Percentiles rank a stretch among this genome's conserved stretches.
These are phyloP conservation scores for Novumbra hubbsi DNA, from an alignment of 2,797 vertebrate genomes.

Conservation along the genomic window DNA sequence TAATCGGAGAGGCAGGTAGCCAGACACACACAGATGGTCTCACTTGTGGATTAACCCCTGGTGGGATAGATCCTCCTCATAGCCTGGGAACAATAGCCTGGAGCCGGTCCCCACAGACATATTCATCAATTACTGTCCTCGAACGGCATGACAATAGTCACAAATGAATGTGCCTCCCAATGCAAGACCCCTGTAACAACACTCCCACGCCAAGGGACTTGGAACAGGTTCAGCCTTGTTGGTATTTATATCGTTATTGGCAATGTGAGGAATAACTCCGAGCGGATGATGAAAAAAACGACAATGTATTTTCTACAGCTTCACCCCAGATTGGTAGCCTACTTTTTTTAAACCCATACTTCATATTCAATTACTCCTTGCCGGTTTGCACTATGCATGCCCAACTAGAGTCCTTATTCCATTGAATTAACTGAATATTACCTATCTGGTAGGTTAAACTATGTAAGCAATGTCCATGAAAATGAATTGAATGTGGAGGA, in stretches of 20 bases:
- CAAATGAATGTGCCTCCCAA: conserved; percentile 14
- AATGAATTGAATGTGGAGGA: conserved; percentile 27
- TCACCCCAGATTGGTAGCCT: neutral
- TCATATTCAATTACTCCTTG: too few species aligned
- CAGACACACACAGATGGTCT: conserved; percentile 18
- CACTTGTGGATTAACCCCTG: conserved; percentile 14
- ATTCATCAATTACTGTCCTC: neutral
- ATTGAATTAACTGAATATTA: conserved; percentile 10
- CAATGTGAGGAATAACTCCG: neutral
- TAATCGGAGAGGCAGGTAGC: neutral
- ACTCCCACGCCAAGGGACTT: neutral
- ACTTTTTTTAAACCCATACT: too few species aligned
- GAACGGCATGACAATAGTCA: conserved; percentile 9
- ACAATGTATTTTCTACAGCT: neutral
- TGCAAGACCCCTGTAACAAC: neutral
- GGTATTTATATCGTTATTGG: neutral
- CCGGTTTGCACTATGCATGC: neutral
- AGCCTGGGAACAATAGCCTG: neutral
- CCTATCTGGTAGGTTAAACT: neutral
- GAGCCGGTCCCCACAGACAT: conserved; percentile 26
- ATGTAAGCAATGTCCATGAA: conserved; percentile 11
- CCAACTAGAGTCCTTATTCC: too few species aligned
- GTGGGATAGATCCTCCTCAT: conserved; percentile 15
- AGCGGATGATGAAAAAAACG: neutral
- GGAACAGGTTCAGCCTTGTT: neutral